Base-by-base conservation (phyloP, 2,888 invertebrate species). In the Phyto melanocephala region DNA sequence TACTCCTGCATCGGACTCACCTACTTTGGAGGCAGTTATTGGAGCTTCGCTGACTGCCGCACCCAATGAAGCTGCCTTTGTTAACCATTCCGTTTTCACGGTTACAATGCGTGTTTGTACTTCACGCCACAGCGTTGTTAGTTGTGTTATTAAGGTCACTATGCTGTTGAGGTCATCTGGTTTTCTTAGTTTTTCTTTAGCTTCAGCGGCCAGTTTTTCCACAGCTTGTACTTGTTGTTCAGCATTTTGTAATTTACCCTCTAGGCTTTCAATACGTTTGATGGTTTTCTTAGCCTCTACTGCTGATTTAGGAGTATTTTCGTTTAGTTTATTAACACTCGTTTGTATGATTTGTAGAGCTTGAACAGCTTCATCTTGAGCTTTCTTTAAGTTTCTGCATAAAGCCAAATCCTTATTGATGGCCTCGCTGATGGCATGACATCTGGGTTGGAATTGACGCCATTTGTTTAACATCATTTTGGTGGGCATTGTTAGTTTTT, bases 1-100 rank as follows among this genome's bases (percentile, higher is more conserved):
- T 5, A 96, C 94, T 0, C 95, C 94, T 0, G 94, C 93, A 87
- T 97, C 96, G 15, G 94, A 94, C 87, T 96, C 96, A 90, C 95
- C 95, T 89, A 93, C 94, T 7, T 95, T 91, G 0, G 96, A 95
- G 83, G 96, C 94, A 10, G 95, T 95, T 92, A 96, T 93, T 1
- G 93, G 92, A 52, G 93, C 92, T 87, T 94, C 93, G 77, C 94
- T 93, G 0, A 93, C 92, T 76, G 93, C 93, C 2, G 80, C 79
- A 11, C 77, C 90, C 0, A 81, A 75, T 0, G 88, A 45, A 24
- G 86, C 81, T 85, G 90, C 87, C 87, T 90, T 80, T 78, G 88
- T 80, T 85, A 89, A 7, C 92, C 91, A 87, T 86, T 90, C 84
- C n/a, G 89, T 88, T 87, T 92, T 93, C 0, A 93, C 86, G 3